Evolutionary conservation across 53 echinoderm and acorn worm genomes (phyloP).

Genomic region (Paracentrotus lividus): DNA sequence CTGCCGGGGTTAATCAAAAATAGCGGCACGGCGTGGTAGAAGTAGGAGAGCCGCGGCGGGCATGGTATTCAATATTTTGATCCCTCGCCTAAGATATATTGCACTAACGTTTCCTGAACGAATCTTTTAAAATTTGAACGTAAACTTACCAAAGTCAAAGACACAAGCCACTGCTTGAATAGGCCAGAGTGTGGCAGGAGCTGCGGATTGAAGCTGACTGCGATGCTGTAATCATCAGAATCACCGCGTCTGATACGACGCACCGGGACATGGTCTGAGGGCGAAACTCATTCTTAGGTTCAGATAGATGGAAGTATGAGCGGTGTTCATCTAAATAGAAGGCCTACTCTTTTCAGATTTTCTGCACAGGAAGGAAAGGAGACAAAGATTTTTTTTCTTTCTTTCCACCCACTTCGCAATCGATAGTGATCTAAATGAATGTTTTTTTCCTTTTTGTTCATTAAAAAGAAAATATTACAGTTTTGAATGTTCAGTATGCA

Average conservation of each 20-base stretch:
- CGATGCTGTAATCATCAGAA: conserved; percentile 74
- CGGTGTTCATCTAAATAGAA: conserved; percentile 94
- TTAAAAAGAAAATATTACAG: too few species aligned
- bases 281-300: conserved; percentile 74
- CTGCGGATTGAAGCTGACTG: conserved; percentile 83
- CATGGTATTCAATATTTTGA: too few species aligned
- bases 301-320: conserved; percentile 83
- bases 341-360: conserved; percentile 87
- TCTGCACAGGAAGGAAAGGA: conserved; percentile 56
- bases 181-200: conserved; percentile 45
- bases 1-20: too few species aligned
- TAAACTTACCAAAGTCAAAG: conserved; percentile 64
- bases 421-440: too few species aligned
- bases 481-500: too few species aligned
- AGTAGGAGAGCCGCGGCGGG: too few species aligned
- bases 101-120: too few species aligned
- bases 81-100: too few species aligned
- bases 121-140: too few species aligned
- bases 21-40: too few species aligned
- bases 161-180: conserved; percentile 67
- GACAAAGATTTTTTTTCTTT: background rate
- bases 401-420: background rate
- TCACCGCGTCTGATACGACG: conserved; percentile 62
- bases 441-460: too few species aligned
- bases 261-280: conserved; percentile 91